Conservation (phyloP, 2,888 invertebrate species). For the Caenorhabditis auriculariae region DNA sequence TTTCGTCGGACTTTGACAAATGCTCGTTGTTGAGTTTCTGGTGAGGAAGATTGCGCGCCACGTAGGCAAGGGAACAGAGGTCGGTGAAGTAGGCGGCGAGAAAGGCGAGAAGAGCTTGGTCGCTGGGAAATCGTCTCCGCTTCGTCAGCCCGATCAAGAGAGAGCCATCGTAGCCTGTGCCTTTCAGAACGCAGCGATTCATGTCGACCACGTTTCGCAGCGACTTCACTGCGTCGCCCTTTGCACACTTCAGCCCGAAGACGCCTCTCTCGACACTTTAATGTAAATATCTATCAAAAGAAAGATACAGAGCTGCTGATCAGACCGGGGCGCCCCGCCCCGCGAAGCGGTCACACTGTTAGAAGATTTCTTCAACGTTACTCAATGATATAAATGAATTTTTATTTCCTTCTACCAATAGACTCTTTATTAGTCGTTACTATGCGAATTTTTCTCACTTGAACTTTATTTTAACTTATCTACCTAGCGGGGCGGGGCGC, state of each 20-base stretch:
- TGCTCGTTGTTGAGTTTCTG: constrained; percentile 2
- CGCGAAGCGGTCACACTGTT: too few species aligned
- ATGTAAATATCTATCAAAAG: not conserved
- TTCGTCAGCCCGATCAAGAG: constrained; percentile 17
- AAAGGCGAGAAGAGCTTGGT: constrained; percentile 20
- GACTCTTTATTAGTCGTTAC: too few species aligned
- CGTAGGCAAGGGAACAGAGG: constrained; percentile 16
- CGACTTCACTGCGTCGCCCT: too few species aligned
- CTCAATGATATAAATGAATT: too few species aligned
- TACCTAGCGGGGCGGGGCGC: too few species aligned
- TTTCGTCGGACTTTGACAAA: constrained; percentile 22
- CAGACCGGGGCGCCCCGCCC: too few species aligned
- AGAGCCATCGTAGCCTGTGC: constrained; percentile 21
- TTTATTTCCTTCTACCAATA: too few species aligned
- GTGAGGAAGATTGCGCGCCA: constrained; percentile 6
- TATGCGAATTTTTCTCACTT: too few species aligned
- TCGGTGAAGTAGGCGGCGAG: constrained; percentile 20
- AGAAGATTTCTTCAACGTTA: too few species aligned
- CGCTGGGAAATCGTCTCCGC: constrained; percentile 18
- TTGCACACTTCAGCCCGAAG: too few species aligned
- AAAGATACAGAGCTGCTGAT: too few species aligned
- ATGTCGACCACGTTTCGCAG: constrained; percentile 23
- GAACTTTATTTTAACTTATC: too few species aligned
- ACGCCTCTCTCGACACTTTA: not conserved
- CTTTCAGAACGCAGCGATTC: constrained; percentile 25